phyloP scores from a whole-genome alignment of 2,113 vertebrate genomes.

The Clarias batrachus region DNA sequence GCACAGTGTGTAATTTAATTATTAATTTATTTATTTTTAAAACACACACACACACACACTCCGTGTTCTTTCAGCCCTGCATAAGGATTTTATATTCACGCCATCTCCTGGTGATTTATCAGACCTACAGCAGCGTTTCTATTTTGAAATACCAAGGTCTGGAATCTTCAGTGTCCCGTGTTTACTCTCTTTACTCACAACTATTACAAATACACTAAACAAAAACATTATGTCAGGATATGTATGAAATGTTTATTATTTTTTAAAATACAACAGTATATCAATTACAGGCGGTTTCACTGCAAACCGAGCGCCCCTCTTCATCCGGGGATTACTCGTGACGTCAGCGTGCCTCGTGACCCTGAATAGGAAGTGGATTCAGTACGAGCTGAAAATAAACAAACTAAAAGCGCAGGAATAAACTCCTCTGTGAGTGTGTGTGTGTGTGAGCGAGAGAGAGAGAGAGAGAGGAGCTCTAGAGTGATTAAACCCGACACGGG shows the following conservation, averaged over 20 bases:
- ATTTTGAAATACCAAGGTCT: not conserved
- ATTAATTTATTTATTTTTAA: not conserved
- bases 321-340: not conserved
- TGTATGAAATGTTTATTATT: not conserved
- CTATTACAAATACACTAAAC: not conserved
- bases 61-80: not conserved
- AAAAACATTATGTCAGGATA: not conserved
- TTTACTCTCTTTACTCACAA: not conserved
- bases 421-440: not conserved
- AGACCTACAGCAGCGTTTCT: not conserved
- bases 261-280: not conserved
- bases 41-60: no score
- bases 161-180: not conserved
- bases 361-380: slow-evolving; percentile 1
- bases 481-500: not conserved
- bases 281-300: not conserved
- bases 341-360: slow-evolving; percentile 4
- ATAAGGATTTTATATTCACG: not conserved
- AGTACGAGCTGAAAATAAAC: not conserved
- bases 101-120: not conserved
- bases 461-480: not conserved
- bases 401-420: not conserved
- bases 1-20: not conserved
- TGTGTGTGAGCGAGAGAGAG: not conserved
- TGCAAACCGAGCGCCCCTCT: not conserved